A percentile compares a stretch with the other conserved stretches of the same genome.
Conservation (phyloP, 1,140 invertebrate genomes). For the Battus philenor region DNA sequence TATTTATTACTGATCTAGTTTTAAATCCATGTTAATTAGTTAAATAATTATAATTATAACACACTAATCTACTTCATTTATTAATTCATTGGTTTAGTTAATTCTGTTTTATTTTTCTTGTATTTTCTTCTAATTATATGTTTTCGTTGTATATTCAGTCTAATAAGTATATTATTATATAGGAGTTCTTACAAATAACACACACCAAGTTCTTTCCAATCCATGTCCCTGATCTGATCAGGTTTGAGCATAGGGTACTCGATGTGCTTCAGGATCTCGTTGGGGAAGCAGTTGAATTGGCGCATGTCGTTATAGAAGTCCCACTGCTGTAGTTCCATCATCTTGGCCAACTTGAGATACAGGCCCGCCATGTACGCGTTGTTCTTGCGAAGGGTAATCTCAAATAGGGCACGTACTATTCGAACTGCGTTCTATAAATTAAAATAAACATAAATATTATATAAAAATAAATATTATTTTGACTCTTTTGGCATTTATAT, state of each 20-base stretch:
- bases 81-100: no score
- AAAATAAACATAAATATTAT: no score
- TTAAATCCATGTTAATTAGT: no score
- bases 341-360: conserved; percentile 90
- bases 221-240: conserved; percentile 90
- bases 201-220: conserved; percentile 88
- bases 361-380: conserved; percentile 92
- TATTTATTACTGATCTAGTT: no score
- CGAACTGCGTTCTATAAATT: conserved; percentile 87
- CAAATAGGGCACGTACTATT: conserved; percentile 94
- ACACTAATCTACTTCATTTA: no score
- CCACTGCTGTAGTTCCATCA: conserved; percentile 95
- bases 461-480: no score
- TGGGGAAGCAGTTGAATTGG: conserved; percentile 89
- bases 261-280: conserved; percentile 89
- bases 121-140: no score
- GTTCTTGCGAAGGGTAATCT: conserved; percentile 92
- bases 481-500: no score
- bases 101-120: no score
- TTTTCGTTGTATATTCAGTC: no score
- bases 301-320: conserved; percentile 89
- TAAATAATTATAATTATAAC: no score
- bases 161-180: no score
- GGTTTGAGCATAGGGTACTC: conserved; percentile 86
- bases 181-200: background rate